Evolutionary conservation across 2,113 vertebrate species (phyloP).

Genomic region (Solea solea): DNA sequence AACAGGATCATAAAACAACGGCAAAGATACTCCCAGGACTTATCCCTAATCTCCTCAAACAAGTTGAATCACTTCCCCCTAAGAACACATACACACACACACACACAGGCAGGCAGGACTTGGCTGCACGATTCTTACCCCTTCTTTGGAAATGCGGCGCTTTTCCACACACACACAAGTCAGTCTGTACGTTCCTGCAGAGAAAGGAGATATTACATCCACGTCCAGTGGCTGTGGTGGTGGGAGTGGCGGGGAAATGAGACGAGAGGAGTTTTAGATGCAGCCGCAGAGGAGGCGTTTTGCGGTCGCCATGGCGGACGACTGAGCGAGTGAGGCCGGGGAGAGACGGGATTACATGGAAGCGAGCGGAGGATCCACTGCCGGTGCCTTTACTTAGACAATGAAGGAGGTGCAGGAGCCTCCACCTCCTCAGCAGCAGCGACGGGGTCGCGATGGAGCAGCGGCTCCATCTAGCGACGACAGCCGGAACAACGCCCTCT

Average conservation of each 20-base stretch:
- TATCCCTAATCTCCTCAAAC: slow-evolving; percentile 79
- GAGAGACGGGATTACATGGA: slow-evolving; percentile 72
- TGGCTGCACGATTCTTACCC: slow-evolving; percentile 59
- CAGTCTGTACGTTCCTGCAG: slow-evolving; percentile 32
- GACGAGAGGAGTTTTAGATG: slow-evolving; percentile 34
- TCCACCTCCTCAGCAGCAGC: slow-evolving; percentile 57
- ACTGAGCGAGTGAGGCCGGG: slow-evolving; percentile 63
- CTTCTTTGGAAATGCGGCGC: slow-evolving; percentile 54
- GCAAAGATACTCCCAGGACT: slow-evolving; percentile 77
- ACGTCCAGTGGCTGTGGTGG: slow-evolving; percentile 38
- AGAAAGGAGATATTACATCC: slow-evolving; percentile 51
- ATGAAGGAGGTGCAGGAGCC: slow-evolving; percentile 74
- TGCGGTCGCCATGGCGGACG: slow-evolving; percentile 83
- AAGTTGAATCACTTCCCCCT: slow-evolving; percentile 76
- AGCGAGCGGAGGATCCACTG: slow-evolving; percentile 66
- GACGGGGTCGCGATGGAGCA: slow-evolving; percentile 7
- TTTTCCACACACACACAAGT: slow-evolving; percentile 41
- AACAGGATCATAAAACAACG: slow-evolving; percentile 59
- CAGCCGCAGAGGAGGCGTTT: slow-evolving; percentile 38
- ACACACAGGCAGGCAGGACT: slow-evolving; percentile 40
- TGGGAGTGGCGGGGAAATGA: neutral
- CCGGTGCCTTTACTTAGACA: slow-evolving; percentile 68
- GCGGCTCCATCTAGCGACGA: slow-evolving; percentile 54
- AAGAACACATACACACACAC: slow-evolving; percentile 7
- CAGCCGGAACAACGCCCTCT: neutral